Evolutionary conservation across 2,888 invertebrate genomes (phyloP).

Genomic region (Plebejus melissa): DNA sequence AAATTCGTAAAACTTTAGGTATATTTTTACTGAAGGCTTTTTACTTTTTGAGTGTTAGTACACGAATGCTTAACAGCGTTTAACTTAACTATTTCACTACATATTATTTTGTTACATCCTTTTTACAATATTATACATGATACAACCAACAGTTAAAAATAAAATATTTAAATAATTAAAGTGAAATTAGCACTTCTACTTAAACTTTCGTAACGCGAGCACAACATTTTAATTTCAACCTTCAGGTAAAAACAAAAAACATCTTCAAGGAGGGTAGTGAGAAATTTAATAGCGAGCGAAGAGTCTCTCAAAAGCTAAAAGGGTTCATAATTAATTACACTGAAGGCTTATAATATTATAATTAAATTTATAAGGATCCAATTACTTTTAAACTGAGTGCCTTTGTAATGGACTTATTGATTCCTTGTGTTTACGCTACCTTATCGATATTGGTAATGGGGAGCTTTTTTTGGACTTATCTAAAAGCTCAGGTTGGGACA

Average conservation of each 20-base stretch:
- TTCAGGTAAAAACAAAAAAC: background rate
- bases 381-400: slow-evolving; percentile 17
- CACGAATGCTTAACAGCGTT: too few species aligned
- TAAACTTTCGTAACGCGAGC: background rate
- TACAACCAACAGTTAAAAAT: too few species aligned
- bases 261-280: background rate
- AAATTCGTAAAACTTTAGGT: background rate
- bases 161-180: too few species aligned
- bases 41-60: too few species aligned
- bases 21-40: too few species aligned
- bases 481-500: background rate
- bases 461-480: background rate
- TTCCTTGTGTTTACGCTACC: background rate
- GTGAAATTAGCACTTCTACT: background rate
- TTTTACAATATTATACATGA: too few species aligned
- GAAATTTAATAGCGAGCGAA: slow-evolving; percentile 16
- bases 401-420: background rate
- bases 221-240: background rate
- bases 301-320: slow-evolving; percentile 16
- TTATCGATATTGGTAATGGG: background rate
- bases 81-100: too few species aligned
- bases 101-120: too few species aligned
- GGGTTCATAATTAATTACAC: slow-evolving; percentile 21
- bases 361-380: slow-evolving; percentile 26
- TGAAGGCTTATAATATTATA: slow-evolving; percentile 17